Conservation (phyloP, 2,888 invertebrate genomes). For the Argyra leucocephala region DNA sequence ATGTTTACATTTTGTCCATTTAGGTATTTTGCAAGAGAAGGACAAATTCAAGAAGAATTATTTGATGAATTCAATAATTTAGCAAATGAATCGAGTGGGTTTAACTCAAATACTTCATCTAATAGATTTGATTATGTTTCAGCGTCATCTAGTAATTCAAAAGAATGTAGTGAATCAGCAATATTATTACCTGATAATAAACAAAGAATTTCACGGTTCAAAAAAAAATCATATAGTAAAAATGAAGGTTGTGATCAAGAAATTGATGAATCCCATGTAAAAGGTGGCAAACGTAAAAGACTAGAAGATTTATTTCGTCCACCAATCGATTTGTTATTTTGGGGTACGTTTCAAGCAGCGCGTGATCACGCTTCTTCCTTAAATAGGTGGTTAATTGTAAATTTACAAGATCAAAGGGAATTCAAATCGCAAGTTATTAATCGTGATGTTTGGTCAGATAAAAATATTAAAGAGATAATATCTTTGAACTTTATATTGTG, state of each 20-base stretch:
- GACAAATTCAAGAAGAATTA: conserved; percentile 37
- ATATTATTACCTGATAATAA: background rate
- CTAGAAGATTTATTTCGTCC: conserved; percentile 59
- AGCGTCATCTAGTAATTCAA: conserved; percentile 1
- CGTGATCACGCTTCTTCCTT: conserved; percentile 48
- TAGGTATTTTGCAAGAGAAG: conserved; percentile 41
- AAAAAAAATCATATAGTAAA: background rate
- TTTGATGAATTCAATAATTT: background rate
- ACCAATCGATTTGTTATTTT: conserved; percentile 55
- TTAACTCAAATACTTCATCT: conserved; percentile 23
- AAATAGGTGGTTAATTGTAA: conserved; percentile 59
- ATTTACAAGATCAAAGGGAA: conserved; percentile 58
- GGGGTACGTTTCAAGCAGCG: conserved; percentile 51
- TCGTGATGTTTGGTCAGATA: conserved; percentile 60
- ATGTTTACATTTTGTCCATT: conserved; percentile 37
- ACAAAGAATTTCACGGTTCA: background rate
- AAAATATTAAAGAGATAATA: conserved; percentile 51
- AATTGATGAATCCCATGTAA: background rate
- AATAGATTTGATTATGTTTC: conserved; percentile 24
- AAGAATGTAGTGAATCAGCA: background rate
- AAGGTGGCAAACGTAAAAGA: conserved; percentile 35
- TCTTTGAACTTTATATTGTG: conserved; percentile 57
- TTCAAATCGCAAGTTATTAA: conserved; percentile 61
- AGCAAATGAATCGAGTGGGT: conserved; percentile 4
- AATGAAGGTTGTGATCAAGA: background rate